Base-by-base conservation (phyloP, 2,888 invertebrate genomes). In the Nomada goodeniana region DNA sequence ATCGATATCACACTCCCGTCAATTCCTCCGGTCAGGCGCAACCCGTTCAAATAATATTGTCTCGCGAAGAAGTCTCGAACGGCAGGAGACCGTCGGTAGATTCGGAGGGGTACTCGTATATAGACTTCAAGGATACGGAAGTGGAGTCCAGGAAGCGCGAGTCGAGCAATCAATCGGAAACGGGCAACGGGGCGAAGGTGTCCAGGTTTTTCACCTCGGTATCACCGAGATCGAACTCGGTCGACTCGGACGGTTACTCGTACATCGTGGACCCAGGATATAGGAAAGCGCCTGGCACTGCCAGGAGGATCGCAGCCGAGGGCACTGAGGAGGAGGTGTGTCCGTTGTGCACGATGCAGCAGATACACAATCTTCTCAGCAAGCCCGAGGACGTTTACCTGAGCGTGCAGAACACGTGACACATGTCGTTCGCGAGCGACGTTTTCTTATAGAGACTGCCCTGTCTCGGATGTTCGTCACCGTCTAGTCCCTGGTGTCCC, bases 281-380 rank as follows among this genome's bases (percentile, higher is more conserved):
- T 63, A 88, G 86, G 65, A 85, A 76, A 76, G 86, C 84, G 23
- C 90, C 91, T 59, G 91, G 91, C 53, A 76, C 88, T 5, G 90
- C 90, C 7, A 87, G 89, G 69, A 87, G 90, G 63, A 81, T 91
- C 82, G 73, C 85, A 52, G 70, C 80, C 76, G 90, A 91, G 61
- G 90, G 83, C 29, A 89, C 89, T 67, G 90, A 91, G 76, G 92
- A 93, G 78, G 91, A 92, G 80, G 88, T 93, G 57, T 93, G 93
- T 86, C 93, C 93, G 13, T 87, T 93, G 7, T 92, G 93, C 83
- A 91, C 92, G 9, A 92, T 93, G 86, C 92, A 92, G 76, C 92
- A 92, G 87, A 93, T 93, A 80, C 92, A 92, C 84, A 86, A 89
- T 65, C 90, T 93, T 60, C 90, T 93, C 72, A 88, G 89, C 59